A percentile compares a stretch with the other conserved stretches of the same genome.
Conservation (phyloP, 2,113 vertebrate species). For the Mystacornis crossleyi region DNA sequence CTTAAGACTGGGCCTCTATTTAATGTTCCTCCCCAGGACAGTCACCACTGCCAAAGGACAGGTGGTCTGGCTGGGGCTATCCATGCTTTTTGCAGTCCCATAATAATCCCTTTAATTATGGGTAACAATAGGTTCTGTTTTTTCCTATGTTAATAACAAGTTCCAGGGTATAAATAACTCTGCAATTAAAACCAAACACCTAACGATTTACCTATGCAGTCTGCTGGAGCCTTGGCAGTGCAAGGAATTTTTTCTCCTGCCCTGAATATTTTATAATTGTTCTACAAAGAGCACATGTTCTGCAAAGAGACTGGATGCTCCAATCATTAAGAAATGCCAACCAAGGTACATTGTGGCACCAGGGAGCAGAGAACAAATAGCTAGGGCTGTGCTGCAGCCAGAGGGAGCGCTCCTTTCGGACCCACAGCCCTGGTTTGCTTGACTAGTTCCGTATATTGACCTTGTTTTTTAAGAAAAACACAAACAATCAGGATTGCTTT, state of each 20-base stretch:
- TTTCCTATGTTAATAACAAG: constrained; percentile 42
- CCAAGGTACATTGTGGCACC: neutral
- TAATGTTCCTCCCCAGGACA: neutral
- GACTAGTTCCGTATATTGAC: neutral
- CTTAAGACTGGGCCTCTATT: neutral
- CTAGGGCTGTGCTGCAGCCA: neutral
- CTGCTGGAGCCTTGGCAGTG: neutral
- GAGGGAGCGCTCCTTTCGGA: neutral
- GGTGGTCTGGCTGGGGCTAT: neutral
- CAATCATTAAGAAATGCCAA: constrained; percentile 15
- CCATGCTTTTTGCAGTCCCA: neutral
- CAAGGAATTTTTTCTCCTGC: neutral
- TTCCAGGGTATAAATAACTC: constrained; percentile 50
- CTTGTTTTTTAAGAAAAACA: neutral
- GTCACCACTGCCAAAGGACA: neutral
- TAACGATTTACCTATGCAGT: constrained; percentile 17
- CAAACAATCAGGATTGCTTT: neutral
- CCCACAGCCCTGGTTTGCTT: neutral
- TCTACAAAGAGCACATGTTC: constrained; percentile 1
- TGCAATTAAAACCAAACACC: constrained; percentile 50
- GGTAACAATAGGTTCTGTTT: constrained; percentile 15
- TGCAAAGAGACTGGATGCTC: too few relatives aligned
- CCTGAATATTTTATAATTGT: constrained; percentile 45
- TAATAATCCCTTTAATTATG: neutral
- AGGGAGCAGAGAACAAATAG: neutral